A percentile compares a stretch with the other conserved stretches of the same genome.
These are phyloP conservation scores for Chiloscyllium punctatum DNA, from an alignment of 2,797 vertebrate species.

Conservation along the genomic window DNA sequence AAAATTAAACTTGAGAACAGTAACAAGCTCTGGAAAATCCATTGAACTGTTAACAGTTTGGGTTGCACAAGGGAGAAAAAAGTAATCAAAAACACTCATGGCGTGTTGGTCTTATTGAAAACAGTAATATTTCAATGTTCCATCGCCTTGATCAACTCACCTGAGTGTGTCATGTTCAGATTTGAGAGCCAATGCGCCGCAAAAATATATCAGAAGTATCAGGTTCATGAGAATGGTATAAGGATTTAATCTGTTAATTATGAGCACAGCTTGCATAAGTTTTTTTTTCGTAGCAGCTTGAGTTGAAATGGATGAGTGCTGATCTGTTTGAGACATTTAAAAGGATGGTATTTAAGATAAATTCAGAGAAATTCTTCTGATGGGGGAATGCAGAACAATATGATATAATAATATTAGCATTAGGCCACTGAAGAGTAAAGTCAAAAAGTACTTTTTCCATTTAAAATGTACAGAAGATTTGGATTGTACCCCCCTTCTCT, in stretches of 20 bases:
- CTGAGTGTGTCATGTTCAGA: not conserved
- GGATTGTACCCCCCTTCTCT: too few species aligned
- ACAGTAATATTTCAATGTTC: not conserved
- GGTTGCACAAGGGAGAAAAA: not conserved
- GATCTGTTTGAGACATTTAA: not conserved
- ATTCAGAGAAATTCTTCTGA: not conserved
- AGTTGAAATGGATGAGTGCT: not conserved
- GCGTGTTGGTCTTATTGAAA: not conserved
- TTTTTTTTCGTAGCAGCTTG: not conserved
- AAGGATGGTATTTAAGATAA: not conserved
- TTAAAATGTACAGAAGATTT: not conserved
- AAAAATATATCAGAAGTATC: not conserved
- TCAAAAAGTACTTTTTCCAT: not conserved
- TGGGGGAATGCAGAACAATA: not conserved
- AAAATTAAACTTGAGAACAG: not conserved
- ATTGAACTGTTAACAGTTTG: not conserved
- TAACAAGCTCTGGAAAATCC: not conserved
- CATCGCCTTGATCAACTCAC: not conserved
- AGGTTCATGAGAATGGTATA: not conserved
- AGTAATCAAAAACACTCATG: not conserved
- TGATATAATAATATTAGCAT: not conserved
- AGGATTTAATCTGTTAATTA: not conserved
- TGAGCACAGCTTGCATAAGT: not conserved
- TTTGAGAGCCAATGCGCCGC: not conserved
- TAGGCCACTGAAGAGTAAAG: not conserved